Evolutionary conservation across 2,888 invertebrate species (phyloP).

Genomic region (Exephanes ischioxanthus): DNA sequence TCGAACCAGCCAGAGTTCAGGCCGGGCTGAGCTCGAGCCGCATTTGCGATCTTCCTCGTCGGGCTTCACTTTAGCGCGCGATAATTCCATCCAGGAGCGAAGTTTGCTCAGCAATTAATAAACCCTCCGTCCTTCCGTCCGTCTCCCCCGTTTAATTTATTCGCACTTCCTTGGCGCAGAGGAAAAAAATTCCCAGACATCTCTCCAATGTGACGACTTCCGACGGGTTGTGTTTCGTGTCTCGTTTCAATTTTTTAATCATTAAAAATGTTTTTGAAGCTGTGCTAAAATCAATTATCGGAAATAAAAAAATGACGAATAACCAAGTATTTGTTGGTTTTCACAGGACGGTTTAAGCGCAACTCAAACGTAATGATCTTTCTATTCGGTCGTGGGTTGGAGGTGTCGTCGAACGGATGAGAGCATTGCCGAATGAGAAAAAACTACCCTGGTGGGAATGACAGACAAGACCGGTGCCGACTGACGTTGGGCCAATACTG

Average conservation of each 20-base stretch:
- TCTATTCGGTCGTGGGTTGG: too few species aligned
- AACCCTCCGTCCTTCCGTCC: neutral
- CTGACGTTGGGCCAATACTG: too few species aligned
- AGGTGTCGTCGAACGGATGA: too few species aligned
- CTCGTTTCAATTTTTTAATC: neutral
- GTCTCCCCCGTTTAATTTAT: neutral
- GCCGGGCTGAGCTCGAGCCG: neutral
- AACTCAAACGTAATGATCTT: too few species aligned
- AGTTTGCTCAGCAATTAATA: conserved; percentile 5
- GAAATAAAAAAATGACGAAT: too few species aligned
- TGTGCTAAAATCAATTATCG: neutral
- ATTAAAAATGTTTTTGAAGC: neutral
- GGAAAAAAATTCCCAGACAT: neutral
- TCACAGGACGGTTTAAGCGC: too few species aligned
- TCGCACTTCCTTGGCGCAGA: neutral
- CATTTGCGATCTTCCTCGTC: neutral
- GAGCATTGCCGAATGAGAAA: too few species aligned
- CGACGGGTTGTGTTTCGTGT: neutral
- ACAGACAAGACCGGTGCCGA: too few species aligned
- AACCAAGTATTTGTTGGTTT: too few species aligned
- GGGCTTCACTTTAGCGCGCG: neutral
- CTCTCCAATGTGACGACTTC: neutral
- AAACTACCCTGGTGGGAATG: too few species aligned
- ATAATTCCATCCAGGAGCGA: neutral
- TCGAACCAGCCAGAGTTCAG: neutral